Evolutionary conservation across 2,888 invertebrate genomes (phyloP).

Genomic region (Dermolepida albohirtum): DNA sequence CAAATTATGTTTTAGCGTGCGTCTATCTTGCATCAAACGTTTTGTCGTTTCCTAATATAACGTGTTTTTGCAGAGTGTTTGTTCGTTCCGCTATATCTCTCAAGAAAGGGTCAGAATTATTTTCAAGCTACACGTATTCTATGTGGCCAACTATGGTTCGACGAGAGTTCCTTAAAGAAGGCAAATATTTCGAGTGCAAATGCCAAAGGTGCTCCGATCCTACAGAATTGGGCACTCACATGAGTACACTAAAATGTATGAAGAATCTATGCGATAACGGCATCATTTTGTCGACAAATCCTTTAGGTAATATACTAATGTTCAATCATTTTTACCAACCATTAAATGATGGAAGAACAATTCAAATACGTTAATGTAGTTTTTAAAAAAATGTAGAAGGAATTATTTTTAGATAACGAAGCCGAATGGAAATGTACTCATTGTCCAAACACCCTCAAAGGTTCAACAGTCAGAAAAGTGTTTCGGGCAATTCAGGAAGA

Average conservation of each 20-base stretch:
- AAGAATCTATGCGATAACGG: conserved; percentile 76
- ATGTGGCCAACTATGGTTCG: conserved; percentile 79
- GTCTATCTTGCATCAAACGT: no score
- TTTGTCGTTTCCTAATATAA: no score
- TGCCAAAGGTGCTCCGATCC: conserved; percentile 83
- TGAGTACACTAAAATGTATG: conserved; percentile 83
- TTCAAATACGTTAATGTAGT: no score
- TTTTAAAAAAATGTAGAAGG: no score
- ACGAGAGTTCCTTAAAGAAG: conserved; percentile 75
- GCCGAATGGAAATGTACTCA: conserved; percentile 76
- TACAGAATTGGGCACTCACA: conserved; percentile 82
- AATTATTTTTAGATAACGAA: conserved; percentile 65
- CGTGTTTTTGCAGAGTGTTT: conserved; percentile 68
- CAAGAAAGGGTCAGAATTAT: conserved; percentile 73
- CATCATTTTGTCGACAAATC: conserved; percentile 72
- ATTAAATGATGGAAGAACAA: no score
- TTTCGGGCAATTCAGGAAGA: conserved; percentile 75
- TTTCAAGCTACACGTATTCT: conserved; percentile 82
- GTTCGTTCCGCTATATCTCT: conserved; percentile 78
- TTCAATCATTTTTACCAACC: no score
- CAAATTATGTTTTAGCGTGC: no score
- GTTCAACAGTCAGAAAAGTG: conserved; percentile 72
- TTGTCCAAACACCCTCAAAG: conserved; percentile 75
- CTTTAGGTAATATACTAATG: conserved; percentile 69
- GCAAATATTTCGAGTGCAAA: conserved; percentile 84